These are phyloP conservation scores for Minunthozetes semirufus DNA, from an alignment of 2,888 invertebrate genomes.

Conservation along the genomic window DNA sequence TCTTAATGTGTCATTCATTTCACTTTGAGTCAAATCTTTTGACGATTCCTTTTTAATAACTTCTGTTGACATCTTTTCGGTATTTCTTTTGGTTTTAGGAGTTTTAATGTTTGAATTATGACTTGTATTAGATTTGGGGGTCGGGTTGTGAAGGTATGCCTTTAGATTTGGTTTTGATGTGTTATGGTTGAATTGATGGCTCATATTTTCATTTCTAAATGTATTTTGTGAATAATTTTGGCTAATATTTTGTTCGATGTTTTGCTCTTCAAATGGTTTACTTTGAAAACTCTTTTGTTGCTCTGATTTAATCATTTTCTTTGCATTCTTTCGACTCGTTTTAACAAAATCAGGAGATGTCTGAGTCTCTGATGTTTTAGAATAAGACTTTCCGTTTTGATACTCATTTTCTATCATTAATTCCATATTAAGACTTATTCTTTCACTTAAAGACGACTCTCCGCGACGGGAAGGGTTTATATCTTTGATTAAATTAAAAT, in stretches of 20 bases:
- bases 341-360: not conserved
- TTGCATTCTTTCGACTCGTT: not conserved
- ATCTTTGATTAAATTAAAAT: not conserved
- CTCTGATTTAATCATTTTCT: not conserved
- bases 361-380: not conserved
- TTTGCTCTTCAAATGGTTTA: not conserved
- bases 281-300: not conserved
- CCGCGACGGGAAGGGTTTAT: conserved; percentile 7
- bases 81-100: not conserved
- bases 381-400: not conserved
- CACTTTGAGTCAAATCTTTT: not conserved
- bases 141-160: not conserved
- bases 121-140: not conserved
- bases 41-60: not conserved
- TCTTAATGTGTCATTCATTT: not conserved
- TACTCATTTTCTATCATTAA: not conserved
- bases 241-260: not conserved
- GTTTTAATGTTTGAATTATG: not conserved
- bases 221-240: not conserved
- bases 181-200: not conserved
- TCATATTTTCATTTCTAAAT: not conserved
- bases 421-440: conserved; percentile 5
- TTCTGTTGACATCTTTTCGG: not conserved
- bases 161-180: not conserved
- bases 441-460: conserved; percentile 12